Conservation (phyloP, 2,113 vertebrate species). For the Psettodes erumei region DNA sequence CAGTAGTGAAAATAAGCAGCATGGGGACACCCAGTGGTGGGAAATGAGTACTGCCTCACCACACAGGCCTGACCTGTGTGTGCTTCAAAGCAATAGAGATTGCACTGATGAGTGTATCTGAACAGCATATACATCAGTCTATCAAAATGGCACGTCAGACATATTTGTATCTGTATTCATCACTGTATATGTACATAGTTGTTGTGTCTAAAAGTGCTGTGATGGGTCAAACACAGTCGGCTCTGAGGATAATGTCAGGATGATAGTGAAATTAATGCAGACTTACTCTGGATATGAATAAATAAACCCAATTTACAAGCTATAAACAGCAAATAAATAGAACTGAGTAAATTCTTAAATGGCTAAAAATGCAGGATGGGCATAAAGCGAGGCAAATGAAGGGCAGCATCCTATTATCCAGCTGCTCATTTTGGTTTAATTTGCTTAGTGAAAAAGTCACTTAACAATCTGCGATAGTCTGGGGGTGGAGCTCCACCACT, state of each 20-base stretch:
- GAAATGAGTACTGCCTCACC: conserved; percentile 38
- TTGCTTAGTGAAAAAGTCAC: conserved; percentile 48
- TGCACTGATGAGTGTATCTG: conserved; percentile 39
- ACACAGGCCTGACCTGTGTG: conserved; percentile 48
- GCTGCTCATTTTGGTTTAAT: conserved; percentile 69
- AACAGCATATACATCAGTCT: conserved; percentile 62
- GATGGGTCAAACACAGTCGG: conserved; percentile 26
- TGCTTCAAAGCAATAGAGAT: conserved; percentile 55
- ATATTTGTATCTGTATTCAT: conserved; percentile 52
- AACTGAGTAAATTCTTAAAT: conserved; percentile 31
- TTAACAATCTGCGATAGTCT: conserved; percentile 36
- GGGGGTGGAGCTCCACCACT: conserved; percentile 46
- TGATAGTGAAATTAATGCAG: conserved; percentile 38
- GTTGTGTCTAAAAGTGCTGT: conserved; percentile 60
- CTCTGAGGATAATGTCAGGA: conserved; percentile 49
- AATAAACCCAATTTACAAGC: conserved; percentile 75
- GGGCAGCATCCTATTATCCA: conserved; percentile 55
- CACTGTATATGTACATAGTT: conserved; percentile 59
- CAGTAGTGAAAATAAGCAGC: conserved; percentile 54
- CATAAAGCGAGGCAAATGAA: conserved; percentile 47
- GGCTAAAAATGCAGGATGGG: conserved; percentile 41
- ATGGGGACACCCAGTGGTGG: conserved; percentile 62
- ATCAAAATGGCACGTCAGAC: conserved; percentile 81
- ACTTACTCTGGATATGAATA: conserved; percentile 70
- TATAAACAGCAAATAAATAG: conserved; percentile 70